Base-by-base conservation (phyloP, 2,888 invertebrate species). In the Tholera decimalis region DNA sequence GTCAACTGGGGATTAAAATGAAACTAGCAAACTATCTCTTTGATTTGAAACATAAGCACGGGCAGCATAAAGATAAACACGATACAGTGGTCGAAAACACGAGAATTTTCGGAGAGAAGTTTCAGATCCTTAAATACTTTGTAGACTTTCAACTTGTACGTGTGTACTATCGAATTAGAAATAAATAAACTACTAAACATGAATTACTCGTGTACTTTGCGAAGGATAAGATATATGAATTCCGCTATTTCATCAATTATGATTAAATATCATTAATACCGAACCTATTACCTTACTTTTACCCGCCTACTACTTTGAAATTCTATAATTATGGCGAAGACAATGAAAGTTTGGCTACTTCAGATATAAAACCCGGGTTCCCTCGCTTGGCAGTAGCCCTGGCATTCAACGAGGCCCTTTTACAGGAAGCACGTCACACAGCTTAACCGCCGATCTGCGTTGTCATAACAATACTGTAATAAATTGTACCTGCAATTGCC, bases 51-150 rank as follows among this genome's bases (percentile, higher is more conserved):
- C 41, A 55, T 55, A 70, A 49, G 60, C 53, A 44, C 8, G n/a
- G 15, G 5, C 41, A 18, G 13, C 37, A 30, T 4, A 33, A 58
- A 77, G 22, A 73, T 53, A 65, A 59, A 68, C 39, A 63, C 20
- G 39, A 43, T 63, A 67, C 73, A 73, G 43, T 51, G 58, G 77
- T 53, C 8, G 13, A 39, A 65, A 72, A 64, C 65, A 8, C 20
- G 30, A 37, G 26, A 47, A 51, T 41, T 35, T 37, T 35, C 35
- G 50, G 28, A 47, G 47, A 28, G 26, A 28, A 73, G 73, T 77
- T 64, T 65, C 8, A 7, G 15, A 24, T 71, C 58, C 64, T 44
- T 59, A 56, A 65, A 64, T 56, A 71, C 78, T 77, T 77, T 39
- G 50, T 59, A 59, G 24, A 59, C 55, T 65, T 13, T 3, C 9